Percentiles rank a stretch among this genome's conserved stretches.
Conservation (phyloP, 2,797 vertebrate genomes). For the Rallus crepitans region DNA sequence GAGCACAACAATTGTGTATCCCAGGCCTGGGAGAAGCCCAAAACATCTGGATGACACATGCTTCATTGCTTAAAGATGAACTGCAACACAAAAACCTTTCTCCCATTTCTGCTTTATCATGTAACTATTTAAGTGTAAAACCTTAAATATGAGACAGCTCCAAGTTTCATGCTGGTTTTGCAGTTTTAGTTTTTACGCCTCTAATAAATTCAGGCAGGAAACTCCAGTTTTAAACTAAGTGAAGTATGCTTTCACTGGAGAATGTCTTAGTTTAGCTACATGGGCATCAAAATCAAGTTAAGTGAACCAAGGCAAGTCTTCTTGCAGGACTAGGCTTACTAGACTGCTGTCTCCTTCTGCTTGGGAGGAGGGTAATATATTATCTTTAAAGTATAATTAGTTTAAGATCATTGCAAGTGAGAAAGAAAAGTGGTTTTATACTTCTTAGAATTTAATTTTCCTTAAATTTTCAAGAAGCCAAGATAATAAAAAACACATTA, state of each 20-base stretch:
- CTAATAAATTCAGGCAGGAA: neutral
- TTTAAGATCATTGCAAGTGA: neutral
- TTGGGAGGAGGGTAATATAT: neutral
- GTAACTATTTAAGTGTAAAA: neutral
- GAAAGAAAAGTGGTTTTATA: neutral
- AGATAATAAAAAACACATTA: neutral
- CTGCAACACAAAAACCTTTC: neutral
- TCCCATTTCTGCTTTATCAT: neutral
- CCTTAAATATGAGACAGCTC: neutral
- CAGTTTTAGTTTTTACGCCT: neutral
- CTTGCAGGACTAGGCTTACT: neutral
- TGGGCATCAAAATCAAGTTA: neutral
- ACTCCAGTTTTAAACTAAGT: neutral
- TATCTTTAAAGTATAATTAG: neutral
- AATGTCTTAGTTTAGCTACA: neutral
- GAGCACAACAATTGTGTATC: rapidly evolving
- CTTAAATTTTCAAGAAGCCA: neutral
- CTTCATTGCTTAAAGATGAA: neutral
- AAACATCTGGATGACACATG: neutral
- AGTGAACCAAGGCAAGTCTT: neutral
- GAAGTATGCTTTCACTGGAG: neutral
- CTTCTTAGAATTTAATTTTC: neutral
- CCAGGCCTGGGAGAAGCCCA: neutral
- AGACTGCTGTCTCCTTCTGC: neutral
- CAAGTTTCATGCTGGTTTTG: neutral